Conservation (phyloP, 1,140 invertebrate species). For the Macrobrachium rosenbergii region DNA sequence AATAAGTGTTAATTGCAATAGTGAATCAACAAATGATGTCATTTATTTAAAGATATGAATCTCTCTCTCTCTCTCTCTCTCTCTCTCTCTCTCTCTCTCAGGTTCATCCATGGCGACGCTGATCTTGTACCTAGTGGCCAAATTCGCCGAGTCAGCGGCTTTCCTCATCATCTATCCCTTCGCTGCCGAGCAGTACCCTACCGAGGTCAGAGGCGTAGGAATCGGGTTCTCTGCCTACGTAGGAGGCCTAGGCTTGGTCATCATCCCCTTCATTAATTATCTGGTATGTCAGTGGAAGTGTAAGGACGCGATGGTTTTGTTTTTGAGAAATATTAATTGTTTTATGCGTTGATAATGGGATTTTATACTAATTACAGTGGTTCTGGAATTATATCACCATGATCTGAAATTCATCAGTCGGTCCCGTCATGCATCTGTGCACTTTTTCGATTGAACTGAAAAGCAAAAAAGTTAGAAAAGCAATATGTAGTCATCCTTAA, state of each 20-base stretch:
- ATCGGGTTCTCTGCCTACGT: conserved; percentile 92
- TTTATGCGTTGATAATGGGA: no score
- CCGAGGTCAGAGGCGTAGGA: conserved; percentile 85
- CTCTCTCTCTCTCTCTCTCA: conserved; percentile 64
- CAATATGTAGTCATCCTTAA: no score
- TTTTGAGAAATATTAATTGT: background rate
- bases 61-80: background rate
- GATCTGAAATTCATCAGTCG: no score
- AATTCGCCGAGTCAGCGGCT: conserved; percentile 88
- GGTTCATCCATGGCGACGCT: conserved; percentile 76
- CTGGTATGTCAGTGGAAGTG: conserved; percentile 71
- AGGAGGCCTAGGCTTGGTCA: conserved; percentile 86
- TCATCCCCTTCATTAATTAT: conserved; percentile 92
- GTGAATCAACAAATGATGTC: no score
- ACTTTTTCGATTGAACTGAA: no score
- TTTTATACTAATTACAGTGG: no score
- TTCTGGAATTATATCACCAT: no score
- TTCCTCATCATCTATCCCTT: conserved; percentile 92
- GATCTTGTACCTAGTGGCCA: conserved; percentile 81
- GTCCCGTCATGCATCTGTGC: no score
- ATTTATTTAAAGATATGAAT: background rate
- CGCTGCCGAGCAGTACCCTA: conserved; percentile 87
- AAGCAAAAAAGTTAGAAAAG: no score
- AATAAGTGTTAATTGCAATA: no score
- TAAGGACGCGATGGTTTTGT: background rate